phyloP scores from a whole-genome alignment of 2,797 vertebrate genomes.

The Hirundo rustica region DNA sequence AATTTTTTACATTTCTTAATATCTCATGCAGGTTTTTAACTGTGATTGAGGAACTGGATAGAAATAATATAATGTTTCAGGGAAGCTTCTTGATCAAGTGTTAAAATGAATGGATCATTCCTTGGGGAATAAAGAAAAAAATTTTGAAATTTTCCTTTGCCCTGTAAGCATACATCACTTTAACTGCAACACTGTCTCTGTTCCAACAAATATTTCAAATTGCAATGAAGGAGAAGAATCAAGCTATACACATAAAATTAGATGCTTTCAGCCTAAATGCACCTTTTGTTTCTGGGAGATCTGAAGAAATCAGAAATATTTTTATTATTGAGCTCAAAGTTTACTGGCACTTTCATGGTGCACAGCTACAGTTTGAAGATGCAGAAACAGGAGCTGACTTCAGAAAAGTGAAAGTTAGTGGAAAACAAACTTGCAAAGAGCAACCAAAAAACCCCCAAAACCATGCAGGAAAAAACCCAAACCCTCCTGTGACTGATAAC shows the following conservation, averaged over 20 bases:
- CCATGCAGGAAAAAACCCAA: background rate
- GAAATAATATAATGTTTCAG: background rate
- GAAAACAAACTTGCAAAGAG: background rate
- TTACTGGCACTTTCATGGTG: background rate
- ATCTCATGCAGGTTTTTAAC: background rate
- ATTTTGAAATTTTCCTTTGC: background rate
- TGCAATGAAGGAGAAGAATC: background rate
- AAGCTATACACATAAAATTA: background rate
- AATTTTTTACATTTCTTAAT: background rate
- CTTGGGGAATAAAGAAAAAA: background rate
- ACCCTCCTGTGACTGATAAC: slow-evolving; percentile 57
- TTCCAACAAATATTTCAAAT: background rate
- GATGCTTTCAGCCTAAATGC: background rate
- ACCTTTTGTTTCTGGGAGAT: background rate
- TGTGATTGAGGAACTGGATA: background rate
- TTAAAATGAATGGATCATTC: background rate
- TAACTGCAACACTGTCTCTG: background rate
- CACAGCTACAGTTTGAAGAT: background rate
- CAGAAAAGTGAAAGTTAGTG: background rate
- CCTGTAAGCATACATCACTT: background rate
- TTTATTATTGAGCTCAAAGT: background rate
- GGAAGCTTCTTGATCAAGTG: background rate
- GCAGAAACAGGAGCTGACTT: background rate
- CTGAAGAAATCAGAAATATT: background rate
- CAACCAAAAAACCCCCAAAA: background rate